Evolutionary conservation across 2,797 vertebrate species (phyloP), one percentile per base, ranked within the genome.

Genomic region (Poliocrania exsul): DNA sequence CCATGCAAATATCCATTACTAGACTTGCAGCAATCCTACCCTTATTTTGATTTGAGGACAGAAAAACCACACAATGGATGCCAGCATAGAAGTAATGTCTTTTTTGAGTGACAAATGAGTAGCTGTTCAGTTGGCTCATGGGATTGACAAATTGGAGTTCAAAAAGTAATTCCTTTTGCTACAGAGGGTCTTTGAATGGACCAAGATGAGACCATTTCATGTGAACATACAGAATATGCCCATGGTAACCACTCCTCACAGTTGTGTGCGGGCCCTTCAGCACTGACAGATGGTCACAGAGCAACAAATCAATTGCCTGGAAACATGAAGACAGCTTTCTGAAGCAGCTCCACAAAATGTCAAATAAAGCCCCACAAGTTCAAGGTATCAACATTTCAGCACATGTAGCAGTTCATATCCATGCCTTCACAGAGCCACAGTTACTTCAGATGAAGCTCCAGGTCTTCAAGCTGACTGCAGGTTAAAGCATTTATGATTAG

Each of bases 1-100:
- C 79, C 74, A 90, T 81, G 87, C 51, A 94, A 91, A 88, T 86
- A 96, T 42, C 85, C 85, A 70, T 70, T 91, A 70, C 80, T 21
- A 84, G 77, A 80, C 57, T 79, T 50, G 17, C 19, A 88, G 83
- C 51, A 75, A 66, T 88, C 92, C 49, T 80, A 42, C n/a, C 28
- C 70, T 77, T 73, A 81, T 72, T 95, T 86, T 81, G 49, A 91
- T 81, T 60, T 74, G 57, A 94, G 33, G 50, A 75, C 35, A 69
- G 33, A 75, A 86, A 79, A 80, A 25, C 5, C 47, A 64, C 42
- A 60, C 50, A 64, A 37, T 19, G 42, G 38, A 77, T 47, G 46
- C 51, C 21, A 61, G 49, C 40, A 60, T 3, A 78, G 51, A 93
- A 90, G 38, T 20, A 67, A 82, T 29, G 57, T 24, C 49, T 78